Evolutionary conservation across 37 sponge, comb jelly and placozoan genomes (phyloP).

Genomic region (Hexactinellida sp.): DNA sequence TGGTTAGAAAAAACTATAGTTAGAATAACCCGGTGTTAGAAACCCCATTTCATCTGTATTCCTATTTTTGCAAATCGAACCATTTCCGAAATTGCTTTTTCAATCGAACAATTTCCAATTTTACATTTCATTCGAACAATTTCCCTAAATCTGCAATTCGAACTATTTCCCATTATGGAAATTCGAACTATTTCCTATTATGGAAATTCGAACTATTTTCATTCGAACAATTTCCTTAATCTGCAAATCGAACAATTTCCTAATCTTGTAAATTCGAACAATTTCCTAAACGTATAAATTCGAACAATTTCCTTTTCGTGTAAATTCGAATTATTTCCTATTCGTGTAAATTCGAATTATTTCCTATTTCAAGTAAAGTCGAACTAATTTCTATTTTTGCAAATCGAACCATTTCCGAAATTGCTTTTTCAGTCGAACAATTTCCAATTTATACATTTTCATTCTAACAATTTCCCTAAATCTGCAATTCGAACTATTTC

Average conservation of each 20-base stretch:
- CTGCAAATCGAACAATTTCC: not conserved
- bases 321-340: not conserved
- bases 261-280: not conserved
- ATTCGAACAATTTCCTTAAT: not conserved
- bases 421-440: not conserved
- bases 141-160: not conserved
- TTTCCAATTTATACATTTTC: not conserved
- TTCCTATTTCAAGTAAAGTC: not conserved
- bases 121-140: not conserved
- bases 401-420: not conserved
- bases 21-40: no score
- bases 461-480: not conserved
- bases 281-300: not conserved
- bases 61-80: not conserved
- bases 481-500: not conserved
- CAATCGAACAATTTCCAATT: not conserved
- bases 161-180: not conserved
- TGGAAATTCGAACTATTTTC: no score
- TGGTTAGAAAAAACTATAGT: no score
- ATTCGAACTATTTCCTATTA: no score
- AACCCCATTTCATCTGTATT: no score
- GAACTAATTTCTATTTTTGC: not conserved
- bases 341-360: not conserved
- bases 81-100: no score
- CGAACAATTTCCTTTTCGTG: not conserved